A percentile compares a stretch with the other conserved stretches of the same genome.
Evolutionary conservation across 2,113 vertebrate genomes (phyloP).

Genomic region (Pseudonaja textilis): DNA sequence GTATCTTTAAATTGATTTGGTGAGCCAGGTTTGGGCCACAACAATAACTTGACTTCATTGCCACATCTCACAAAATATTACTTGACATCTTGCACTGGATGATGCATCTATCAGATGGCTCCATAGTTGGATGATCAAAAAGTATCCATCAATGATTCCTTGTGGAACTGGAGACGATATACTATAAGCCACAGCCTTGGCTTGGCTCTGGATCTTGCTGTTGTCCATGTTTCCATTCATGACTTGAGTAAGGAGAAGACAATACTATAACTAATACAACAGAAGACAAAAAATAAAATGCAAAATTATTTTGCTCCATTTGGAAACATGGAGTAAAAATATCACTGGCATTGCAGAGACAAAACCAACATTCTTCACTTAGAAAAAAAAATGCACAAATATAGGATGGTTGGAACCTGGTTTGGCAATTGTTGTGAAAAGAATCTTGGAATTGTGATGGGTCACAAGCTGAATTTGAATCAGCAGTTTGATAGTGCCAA

Average conservation of each 20-base stretch:
- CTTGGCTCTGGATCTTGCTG: background rate
- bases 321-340: background rate
- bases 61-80: background rate
- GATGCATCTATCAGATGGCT: background rate
- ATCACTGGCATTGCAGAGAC: background rate
- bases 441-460: background rate
- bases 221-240: background rate
- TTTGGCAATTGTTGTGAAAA: background rate
- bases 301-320: background rate
- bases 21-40: background rate
- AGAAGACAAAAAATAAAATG: background rate
- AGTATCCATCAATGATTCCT: background rate
- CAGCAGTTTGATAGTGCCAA: background rate
- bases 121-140: background rate
- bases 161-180: background rate
- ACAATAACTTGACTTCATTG: background rate
- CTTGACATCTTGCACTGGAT: background rate
- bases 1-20: background rate
- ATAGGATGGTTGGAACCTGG: background rate
- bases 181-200: background rate
- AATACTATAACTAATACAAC: background rate
- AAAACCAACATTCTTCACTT: background rate
- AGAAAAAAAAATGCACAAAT: no score
- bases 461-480: background rate
- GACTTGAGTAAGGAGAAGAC: background rate